Evolutionary conservation across 2,888 invertebrate genomes (phyloP), one percentile per base, ranked within the genome.

Genomic region (Cryptops parisi): DNA sequence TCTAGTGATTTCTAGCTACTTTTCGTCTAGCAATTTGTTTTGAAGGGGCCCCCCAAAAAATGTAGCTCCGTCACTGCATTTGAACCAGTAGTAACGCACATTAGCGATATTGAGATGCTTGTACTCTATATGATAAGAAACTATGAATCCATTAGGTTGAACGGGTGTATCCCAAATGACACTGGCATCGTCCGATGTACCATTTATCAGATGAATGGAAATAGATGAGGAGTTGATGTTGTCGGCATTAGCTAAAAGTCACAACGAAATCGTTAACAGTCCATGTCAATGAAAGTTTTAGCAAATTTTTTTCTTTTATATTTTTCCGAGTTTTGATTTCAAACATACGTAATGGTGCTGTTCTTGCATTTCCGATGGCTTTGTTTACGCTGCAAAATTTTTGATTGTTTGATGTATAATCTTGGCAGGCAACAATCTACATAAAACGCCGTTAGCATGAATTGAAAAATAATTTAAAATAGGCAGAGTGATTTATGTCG

Each of bases 101-200:
- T 79, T 77, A 64, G 76, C 75, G 43, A 78, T 76, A 55, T 82
- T 82, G 24, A 60, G 60, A 50, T 78, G 74, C 57, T 76, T 76
- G 64, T 84, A 86, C 59, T 81, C 78, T 51, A 94, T 79, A 57
- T 80, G 78, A 69, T 93, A 96, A 0, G 83, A 81, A 41, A 89
- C 78, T 45, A 94, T 81, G 55, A 84, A 76, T 1, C 96, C 91
- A 68, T 97, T 97, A 0, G 96, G 93, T 57, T 80, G 72, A 22
- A 65, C 61, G 0, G 96, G 94, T 60, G 84, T 81, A 2, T 77
- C 72, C 96, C 96, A 96, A 24, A 72, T 75, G 2, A 89, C 70
- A 46, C 78, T 78, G 15, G 85, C 77, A 60, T 75, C 75, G 1
- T 76, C 76, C 22, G 68, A 63, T 57, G 71, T 76, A 53, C 67